phyloP scores from a whole-genome alignment of 2,113 vertebrate species.

The Tupaia chinensis region DNA sequence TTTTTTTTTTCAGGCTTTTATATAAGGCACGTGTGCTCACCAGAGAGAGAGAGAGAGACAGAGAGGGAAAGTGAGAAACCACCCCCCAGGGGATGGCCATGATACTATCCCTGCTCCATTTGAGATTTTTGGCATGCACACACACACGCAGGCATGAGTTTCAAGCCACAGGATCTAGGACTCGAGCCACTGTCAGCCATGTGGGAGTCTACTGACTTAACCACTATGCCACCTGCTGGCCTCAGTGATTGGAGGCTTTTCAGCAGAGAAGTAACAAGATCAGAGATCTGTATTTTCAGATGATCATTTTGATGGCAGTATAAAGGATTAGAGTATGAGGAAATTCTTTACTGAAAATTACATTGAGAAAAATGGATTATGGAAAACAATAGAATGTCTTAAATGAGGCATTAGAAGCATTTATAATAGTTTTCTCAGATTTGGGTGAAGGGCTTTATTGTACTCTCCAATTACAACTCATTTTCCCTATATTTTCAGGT shows the following conservation, averaged over 20 bases:
- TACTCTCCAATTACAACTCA: conserved; percentile 52
- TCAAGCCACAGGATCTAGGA: too few species aligned
- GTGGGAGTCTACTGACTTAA: too few species aligned
- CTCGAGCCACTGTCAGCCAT: too few species aligned
- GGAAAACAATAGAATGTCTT: conserved; percentile 61
- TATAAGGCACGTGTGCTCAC: too few species aligned
- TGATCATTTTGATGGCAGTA: conserved; percentile 2
- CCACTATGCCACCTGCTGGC: too few species aligned
- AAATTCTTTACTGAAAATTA: conserved; percentile 33
- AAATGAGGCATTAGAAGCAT: conserved; percentile 48
- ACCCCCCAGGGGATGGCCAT: too few species aligned
- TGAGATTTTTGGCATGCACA: too few species aligned
- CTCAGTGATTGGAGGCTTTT: not conserved
- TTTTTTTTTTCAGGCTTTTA: not conserved
- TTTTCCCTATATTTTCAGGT: conserved; percentile 61
- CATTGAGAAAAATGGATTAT: conserved; percentile 8
- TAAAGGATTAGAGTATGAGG: conserved; percentile 54
- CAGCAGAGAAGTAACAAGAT: conserved; percentile 32
- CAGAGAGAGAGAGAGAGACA: too few species aligned
- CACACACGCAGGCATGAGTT: too few species aligned
- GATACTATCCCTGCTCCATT: too few species aligned
- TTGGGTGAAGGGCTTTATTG: conserved; percentile 40
- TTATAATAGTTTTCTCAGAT: conserved; percentile 48
- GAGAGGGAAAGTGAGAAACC: too few species aligned
- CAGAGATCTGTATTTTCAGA: conserved; percentile 38